These are phyloP conservation scores for Ceyx melanurus DNA, from an alignment of 2,113 vertebrate species.

Conservation along the genomic window DNA sequence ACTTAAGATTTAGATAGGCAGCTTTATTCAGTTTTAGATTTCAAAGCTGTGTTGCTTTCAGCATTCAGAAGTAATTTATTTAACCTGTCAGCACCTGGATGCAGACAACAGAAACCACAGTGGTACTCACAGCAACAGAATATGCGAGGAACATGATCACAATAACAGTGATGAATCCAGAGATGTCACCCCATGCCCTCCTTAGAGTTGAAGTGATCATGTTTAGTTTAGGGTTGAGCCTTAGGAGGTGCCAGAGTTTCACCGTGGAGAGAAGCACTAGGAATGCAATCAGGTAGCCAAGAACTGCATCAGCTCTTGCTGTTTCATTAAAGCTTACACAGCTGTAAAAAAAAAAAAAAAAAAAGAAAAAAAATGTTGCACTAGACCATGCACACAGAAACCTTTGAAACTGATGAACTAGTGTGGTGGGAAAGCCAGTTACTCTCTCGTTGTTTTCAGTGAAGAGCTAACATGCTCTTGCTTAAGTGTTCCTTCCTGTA, in stretches of 20 bases:
- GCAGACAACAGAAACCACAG: background rate
- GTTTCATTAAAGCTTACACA: conserved; percentile 89
- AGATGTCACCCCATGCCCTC: conserved; percentile 93
- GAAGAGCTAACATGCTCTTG: background rate
- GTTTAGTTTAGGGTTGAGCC: conserved; percentile 92
- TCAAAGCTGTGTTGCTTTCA: background rate
- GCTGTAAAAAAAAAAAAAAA: conserved; percentile 63
- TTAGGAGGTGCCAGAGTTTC: conserved; percentile 94
- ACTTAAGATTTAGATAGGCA: background rate
- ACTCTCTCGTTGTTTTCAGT: background rate
- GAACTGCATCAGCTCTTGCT: conserved; percentile 83
- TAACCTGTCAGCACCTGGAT: background rate
- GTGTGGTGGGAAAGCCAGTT: background rate
- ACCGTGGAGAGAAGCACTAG: conserved; percentile 90
- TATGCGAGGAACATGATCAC: conserved; percentile 92
- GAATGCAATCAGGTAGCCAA: conserved; percentile 94
- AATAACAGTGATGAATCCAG: conserved; percentile 88
- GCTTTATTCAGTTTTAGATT: background rate
- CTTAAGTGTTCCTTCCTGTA: background rate
- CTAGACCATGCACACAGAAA: background rate
- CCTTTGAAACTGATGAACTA: background rate
- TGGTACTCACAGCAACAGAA: conserved; percentile 85
- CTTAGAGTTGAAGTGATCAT: conserved; percentile 90
- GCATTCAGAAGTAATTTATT: background rate
- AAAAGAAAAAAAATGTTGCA: background rate